These are phyloP conservation scores for Sarcoramphus papa DNA, from an alignment of 2,797 vertebrate genomes.

Conservation along the genomic window DNA sequence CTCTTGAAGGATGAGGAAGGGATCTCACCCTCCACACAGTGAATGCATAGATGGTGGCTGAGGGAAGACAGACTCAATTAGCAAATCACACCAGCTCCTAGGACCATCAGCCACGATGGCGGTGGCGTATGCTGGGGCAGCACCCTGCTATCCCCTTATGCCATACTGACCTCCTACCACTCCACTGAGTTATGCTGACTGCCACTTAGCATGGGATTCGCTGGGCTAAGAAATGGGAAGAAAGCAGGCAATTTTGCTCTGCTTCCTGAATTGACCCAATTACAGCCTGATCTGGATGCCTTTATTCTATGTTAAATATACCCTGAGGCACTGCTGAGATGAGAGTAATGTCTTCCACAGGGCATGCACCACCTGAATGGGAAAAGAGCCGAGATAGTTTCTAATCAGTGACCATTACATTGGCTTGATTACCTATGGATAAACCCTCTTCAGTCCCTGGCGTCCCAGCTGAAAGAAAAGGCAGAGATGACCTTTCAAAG, in stretches of 20 bases:
- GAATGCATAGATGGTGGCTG: neutral
- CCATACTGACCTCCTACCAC: neutral
- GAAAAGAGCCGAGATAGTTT: neutral
- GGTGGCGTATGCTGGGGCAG: neutral
- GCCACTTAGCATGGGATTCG: neutral
- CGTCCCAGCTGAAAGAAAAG: neutral
- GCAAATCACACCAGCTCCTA: neutral
- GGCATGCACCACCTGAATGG: neutral
- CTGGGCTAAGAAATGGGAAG: neutral
- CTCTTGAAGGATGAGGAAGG: neutral
- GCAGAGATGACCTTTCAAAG: neutral
- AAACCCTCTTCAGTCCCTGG: neutral
- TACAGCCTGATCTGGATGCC: neutral
- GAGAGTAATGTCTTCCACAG: neutral
- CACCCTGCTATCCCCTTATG: neutral
- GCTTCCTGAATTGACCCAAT: neutral
- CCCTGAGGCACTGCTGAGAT: neutral
- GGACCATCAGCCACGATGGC: accelerated
- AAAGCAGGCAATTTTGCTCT: neutral
- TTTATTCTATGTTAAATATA: neutral
- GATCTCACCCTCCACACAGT: neutral
- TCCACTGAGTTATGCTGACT: accelerated
- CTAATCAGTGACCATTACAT: neutral
- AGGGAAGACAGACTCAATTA: neutral
- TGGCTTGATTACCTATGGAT: neutral